Evolutionary conservation across 2,888 invertebrate species (phyloP).

Genomic region (Drosophila nr. perissopoda): DNA sequence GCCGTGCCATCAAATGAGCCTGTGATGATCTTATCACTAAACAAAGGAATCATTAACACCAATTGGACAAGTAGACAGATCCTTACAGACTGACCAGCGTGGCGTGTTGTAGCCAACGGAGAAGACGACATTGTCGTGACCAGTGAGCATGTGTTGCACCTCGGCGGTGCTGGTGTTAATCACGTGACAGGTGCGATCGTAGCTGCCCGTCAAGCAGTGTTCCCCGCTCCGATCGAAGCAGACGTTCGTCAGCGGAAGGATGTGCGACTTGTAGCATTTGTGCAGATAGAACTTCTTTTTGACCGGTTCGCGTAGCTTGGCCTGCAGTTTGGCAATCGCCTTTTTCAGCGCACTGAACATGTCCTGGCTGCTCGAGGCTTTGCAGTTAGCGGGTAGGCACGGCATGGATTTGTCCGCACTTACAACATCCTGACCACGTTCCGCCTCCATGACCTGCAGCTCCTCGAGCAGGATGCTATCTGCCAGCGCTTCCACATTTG

Average conservation of each 20-base stretch:
- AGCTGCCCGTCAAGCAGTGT: conserved; percentile 93
- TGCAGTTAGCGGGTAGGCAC: conserved; percentile 33
- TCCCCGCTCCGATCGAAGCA: conserved; percentile 89
- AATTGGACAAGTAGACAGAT: not conserved
- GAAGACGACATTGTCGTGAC: conserved; percentile 93
- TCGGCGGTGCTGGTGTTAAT: conserved; percentile 90
- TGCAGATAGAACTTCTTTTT: conserved; percentile 89
- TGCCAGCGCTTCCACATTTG: conserved; percentile 63
- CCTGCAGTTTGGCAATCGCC: conserved; percentile 88
- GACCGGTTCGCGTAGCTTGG: conserved; percentile 87
- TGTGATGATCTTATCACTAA: conserved; percentile 90
- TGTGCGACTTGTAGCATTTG: conserved; percentile 88
- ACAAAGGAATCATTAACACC: not conserved
- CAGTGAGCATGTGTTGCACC: conserved; percentile 89
- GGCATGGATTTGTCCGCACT: not conserved
- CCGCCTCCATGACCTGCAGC: conserved; percentile 43
- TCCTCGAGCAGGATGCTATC: conserved; percentile 63
- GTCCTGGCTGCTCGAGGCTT: conserved; percentile 49
- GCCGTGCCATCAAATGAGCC: conserved; percentile 93
- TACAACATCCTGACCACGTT: not conserved
- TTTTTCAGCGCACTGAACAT: conserved; percentile 86
- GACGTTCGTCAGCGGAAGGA: conserved; percentile 90
- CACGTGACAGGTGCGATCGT: conserved; percentile 93
- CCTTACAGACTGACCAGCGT: conserved; percentile 87
- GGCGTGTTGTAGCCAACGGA: conserved; percentile 92